Conservation (phyloP, 2,888 invertebrate genomes). For the Pyrrhosoma nymphula region DNA sequence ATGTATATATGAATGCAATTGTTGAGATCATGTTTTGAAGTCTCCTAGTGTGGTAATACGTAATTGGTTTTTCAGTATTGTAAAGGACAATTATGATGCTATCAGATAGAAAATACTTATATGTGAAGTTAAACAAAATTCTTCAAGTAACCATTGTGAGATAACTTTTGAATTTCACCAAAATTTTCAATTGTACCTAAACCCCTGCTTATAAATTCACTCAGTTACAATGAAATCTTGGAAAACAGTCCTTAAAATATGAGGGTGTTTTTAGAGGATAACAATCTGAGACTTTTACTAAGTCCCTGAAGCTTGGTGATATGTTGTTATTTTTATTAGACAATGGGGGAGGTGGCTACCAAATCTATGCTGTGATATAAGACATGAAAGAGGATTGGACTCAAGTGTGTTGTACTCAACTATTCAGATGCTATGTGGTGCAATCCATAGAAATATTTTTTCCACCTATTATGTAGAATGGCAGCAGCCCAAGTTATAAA, state of each 20-base stretch:
- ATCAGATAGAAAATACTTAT: constrained; percentile 8
- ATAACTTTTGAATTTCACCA: neutral
- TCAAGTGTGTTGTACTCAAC: constrained; percentile 59
- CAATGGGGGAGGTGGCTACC: constrained; percentile 62
- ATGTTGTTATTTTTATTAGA: constrained; percentile 59
- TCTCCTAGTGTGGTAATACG: neutral
- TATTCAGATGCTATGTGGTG: constrained; percentile 62
- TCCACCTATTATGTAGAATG: constrained; percentile 62
- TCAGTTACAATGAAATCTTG: neutral
- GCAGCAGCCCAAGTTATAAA: constrained; percentile 57
- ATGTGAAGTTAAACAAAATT: neutral
- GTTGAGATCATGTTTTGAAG: constrained; percentile 37
- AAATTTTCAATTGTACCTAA: neutral
- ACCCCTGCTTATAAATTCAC: neutral
- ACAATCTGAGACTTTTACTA: constrained; percentile 33
- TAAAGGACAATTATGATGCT: neutral
- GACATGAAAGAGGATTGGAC: constrained; percentile 62
- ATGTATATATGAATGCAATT: constrained; percentile 42
- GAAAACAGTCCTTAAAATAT: neutral
- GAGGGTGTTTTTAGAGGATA: constrained; percentile 34
- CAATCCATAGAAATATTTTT: constrained; percentile 64
- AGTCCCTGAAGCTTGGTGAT: constrained; percentile 55
- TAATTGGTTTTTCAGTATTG: neutral
- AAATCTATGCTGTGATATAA: constrained; percentile 67
- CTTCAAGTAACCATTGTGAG: neutral